Percentiles rank a stretch among this genome's conserved stretches.
Evolutionary conservation across 2,113 vertebrate species (phyloP).

Genomic region (Varanus komodoensis): DNA sequence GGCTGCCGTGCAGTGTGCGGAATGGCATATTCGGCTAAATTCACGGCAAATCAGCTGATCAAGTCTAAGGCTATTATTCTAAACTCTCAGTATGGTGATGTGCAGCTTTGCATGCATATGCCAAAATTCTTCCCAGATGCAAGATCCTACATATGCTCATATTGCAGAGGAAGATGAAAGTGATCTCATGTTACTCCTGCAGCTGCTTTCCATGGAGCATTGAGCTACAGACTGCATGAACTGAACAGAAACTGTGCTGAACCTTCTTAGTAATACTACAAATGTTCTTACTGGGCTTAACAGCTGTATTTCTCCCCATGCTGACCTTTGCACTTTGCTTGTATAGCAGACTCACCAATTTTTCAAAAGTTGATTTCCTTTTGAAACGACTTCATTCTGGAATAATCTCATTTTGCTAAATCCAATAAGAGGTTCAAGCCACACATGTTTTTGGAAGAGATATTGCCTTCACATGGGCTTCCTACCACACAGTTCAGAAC

Average conservation of each 20-base stretch:
- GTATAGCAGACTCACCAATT: constrained; percentile 34
- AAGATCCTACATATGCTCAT: not conserved
- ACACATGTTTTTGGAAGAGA: constrained; percentile 61
- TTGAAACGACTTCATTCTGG: constrained; percentile 18
- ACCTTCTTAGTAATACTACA: not conserved
- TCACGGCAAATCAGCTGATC: not conserved
- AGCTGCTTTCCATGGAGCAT: not conserved
- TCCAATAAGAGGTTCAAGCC: constrained; percentile 59
- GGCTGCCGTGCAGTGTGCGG: not conserved
- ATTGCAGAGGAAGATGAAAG: not conserved
- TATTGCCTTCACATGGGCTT: constrained; percentile 53
- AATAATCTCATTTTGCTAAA: constrained; percentile 61
- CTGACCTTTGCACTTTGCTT: constrained; percentile 8
- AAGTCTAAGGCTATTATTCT: not conserved
- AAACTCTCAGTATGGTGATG: too few relatives aligned
- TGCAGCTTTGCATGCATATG: not conserved
- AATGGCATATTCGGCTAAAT: not conserved
- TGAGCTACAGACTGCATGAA: not conserved
- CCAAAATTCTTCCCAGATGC: not conserved
- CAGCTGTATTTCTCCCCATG: constrained; percentile 18
- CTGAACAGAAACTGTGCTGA: not conserved
- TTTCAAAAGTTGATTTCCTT: constrained; percentile 32
- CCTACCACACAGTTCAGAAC: constrained; percentile 63
- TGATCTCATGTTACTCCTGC: not conserved
- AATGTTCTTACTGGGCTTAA: constrained; percentile 34